phyloP scores from a whole-genome alignment of 2,888 invertebrate genomes.

The Erebia palarica region DNA sequence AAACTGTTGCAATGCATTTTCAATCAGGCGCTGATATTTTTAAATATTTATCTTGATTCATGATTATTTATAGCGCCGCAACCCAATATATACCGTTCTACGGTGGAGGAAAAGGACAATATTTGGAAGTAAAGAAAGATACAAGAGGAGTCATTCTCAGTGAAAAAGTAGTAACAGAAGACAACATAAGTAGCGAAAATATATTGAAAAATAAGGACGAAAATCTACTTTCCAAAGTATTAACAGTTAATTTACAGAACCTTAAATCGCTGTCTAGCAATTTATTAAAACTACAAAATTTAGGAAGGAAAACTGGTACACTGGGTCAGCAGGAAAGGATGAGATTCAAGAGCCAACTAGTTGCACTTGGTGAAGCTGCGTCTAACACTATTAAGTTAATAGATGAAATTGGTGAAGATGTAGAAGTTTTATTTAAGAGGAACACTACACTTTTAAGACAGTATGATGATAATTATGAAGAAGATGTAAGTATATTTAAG shows the following conservation, averaged over 20 bases:
- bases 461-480: slow-evolving; percentile 52
- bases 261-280: slow-evolving; percentile 82
- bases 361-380: slow-evolving; percentile 80
- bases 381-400: slow-evolving; percentile 81
- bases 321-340: slow-evolving; percentile 79
- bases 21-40: neutral
- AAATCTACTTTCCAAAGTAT: slow-evolving; percentile 67
- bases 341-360: slow-evolving; percentile 81
- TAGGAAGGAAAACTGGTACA: slow-evolving; percentile 82
- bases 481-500: slow-evolving; percentile 57
- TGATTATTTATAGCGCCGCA: slow-evolving; percentile 52
- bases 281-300: slow-evolving; percentile 83
- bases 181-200: slow-evolving; percentile 68
- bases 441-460: slow-evolving; percentile 58
- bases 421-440: slow-evolving; percentile 66
- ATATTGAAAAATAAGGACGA: slow-evolving; percentile 66
- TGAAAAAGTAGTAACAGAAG: slow-evolving; percentile 75
- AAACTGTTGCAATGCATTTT: neutral
- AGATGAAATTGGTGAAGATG: slow-evolving; percentile 79
- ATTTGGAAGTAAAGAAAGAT: slow-evolving; percentile 82
- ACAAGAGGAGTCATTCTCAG: slow-evolving; percentile 75
- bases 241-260: slow-evolving; percentile 81
- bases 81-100: slow-evolving; percentile 84
- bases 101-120: slow-evolving; percentile 88
- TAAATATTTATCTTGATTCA: neutral